phyloP scores from a whole-genome alignment of 1,140 invertebrate species.

The Trichoplusia ni region DNA sequence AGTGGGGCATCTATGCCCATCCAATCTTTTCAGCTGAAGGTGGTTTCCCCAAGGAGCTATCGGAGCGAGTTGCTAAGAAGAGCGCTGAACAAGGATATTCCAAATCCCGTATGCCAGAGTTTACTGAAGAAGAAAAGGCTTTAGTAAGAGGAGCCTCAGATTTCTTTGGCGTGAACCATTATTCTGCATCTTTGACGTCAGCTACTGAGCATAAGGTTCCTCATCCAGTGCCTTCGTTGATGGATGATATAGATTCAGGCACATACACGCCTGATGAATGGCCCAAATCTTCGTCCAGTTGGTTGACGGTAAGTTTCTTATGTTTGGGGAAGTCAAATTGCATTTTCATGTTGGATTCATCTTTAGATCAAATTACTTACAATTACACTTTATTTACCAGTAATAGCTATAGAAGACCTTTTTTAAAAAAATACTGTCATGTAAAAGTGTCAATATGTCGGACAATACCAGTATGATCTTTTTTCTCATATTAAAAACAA shows the following conservation, averaged over 20 bases:
- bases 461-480: too few species aligned
- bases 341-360: too few species aligned
- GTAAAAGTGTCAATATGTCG: too few species aligned
- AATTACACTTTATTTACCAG: too few species aligned
- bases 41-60: slow-evolving; percentile 84
- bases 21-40: slow-evolving; percentile 83
- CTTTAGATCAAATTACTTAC: too few species aligned
- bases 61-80: slow-evolving; percentile 75
- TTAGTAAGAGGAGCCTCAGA: slow-evolving; percentile 83
- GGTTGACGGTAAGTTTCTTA: slow-evolving; percentile 41
- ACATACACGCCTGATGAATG: slow-evolving; percentile 30
- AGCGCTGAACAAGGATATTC: slow-evolving; percentile 76
- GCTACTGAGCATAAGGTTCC: slow-evolving; percentile 33
- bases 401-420: too few species aligned
- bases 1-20: slow-evolving; percentile 81
- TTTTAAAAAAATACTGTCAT: too few species aligned
- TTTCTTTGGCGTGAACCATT: slow-evolving; percentile 85
- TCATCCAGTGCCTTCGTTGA: slow-evolving; percentile 43
- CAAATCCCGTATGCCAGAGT: slow-evolving; percentile 79
- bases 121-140: slow-evolving; percentile 77
- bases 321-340: too few species aligned
- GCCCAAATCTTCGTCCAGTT: slow-evolving; percentile 36
- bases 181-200: slow-evolving; percentile 69
- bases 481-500: too few species aligned
- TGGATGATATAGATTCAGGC: slow-evolving; percentile 42